These are phyloP conservation scores for Eumacrocentrus americanus DNA, from an alignment of 2,888 invertebrate genomes.

Conservation along the genomic window DNA sequence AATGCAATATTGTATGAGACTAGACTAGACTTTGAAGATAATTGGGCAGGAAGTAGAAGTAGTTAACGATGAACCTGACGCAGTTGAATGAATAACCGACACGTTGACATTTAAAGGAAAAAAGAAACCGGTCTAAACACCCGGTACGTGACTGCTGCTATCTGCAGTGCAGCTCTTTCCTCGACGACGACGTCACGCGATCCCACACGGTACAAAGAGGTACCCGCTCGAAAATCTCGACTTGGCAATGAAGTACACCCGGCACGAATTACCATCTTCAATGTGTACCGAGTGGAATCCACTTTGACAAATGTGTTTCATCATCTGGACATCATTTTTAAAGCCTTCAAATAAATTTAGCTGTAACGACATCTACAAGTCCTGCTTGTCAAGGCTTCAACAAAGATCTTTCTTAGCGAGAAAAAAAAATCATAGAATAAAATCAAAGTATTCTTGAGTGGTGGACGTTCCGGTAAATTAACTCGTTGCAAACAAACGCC, in stretches of 20 bases:
- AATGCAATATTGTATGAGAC: neutral
- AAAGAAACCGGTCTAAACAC: conserved; percentile 26
- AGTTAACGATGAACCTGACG: conserved; percentile 16
- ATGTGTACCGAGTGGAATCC: neutral
- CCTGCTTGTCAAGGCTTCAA: neutral
- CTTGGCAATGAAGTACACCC: neutral
- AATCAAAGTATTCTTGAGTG: neutral
- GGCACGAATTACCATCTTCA: neutral
- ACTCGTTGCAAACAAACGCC: conserved; percentile 16
- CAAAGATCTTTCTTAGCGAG: neutral
- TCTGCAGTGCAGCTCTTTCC: conserved; percentile 38
- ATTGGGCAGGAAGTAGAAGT: neutral
- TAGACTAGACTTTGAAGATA: neutral
- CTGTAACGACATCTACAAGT: neutral
- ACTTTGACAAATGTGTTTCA: neutral
- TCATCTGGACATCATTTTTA: neutral
- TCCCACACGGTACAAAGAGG: conserved; percentile 36
- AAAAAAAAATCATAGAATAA: conserved; percentile 1
- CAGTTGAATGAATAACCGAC: conserved; percentile 22
- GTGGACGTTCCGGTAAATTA: conserved; percentile 15
- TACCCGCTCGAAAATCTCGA: conserved; percentile 26
- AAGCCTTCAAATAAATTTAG: neutral
- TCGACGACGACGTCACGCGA: conserved; percentile 36
- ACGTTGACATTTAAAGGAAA: conserved; percentile 21
- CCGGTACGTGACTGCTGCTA: conserved; percentile 38